Conservation (phyloP, 2,797 vertebrate genomes). For the Arremon brunneinucha region DNA sequence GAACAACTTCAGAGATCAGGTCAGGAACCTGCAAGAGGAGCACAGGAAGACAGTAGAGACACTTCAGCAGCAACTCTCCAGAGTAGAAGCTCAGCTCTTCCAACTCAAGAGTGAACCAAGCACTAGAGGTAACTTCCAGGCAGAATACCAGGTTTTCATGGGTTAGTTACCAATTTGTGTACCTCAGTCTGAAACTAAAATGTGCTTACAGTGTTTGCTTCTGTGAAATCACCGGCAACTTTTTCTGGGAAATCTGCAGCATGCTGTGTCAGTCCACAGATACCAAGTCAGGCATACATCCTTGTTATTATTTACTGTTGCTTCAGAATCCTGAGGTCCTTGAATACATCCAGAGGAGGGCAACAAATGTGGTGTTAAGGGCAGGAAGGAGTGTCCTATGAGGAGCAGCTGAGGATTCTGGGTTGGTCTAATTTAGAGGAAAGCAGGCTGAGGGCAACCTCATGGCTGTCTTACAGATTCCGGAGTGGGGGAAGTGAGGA, state of each 20-base stretch:
- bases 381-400: not conserved
- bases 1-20: constrained; percentile 86
- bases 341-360: not conserved
- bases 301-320: not conserved
- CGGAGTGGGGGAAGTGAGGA: not conserved
- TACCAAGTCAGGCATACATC: not conserved
- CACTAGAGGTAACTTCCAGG: constrained; percentile 76
- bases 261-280: not conserved
- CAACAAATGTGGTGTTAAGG: not conserved
- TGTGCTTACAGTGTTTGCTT: not conserved
- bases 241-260: not conserved
- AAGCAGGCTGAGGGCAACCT: not conserved
- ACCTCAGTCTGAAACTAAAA: not conserved
- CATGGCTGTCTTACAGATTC: not conserved
- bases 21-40: constrained; percentile 89
- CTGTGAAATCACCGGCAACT: not conserved
- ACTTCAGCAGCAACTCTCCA: constrained; percentile 87
- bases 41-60: constrained; percentile 89
- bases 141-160: not conserved
- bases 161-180: not conserved
- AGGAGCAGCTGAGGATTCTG: not conserved
- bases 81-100: constrained; percentile 89
- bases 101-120: constrained; percentile 83
- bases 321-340: not conserved
- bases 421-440: not conserved